Evolutionary conservation across 2,797 vertebrate genomes (phyloP), one percentile per base, ranked within the genome.

Genomic region (Ceryle rudis): DNA sequence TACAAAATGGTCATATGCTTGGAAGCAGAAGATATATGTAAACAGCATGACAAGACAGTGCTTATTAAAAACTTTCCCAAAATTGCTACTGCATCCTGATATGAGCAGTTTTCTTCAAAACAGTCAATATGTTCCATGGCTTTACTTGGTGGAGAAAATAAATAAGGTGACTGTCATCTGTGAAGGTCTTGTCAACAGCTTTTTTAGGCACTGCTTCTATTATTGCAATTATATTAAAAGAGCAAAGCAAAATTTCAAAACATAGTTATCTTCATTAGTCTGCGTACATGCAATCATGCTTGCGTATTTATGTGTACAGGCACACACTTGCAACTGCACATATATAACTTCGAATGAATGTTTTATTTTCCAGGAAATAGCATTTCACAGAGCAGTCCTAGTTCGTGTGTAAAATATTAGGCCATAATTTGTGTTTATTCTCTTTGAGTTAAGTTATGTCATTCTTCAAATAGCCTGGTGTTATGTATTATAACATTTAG

Each of bases 361-460:
- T 37, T 93, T 64, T 49, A 23, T 86, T 46, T 65, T 91, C 44
- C 74, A 42, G 75, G 67, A 80, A 92, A 71, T 51, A 89, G 21
- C 42, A 66, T 90, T 60, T 60, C 28, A 47, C 44, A 81, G 71
- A 88, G 67, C 54, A 37, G 66, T 75, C 18, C 46, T 64, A 57
- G 74, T 89, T 97, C 74, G 61, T 46, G 26, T 60, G 58, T 33
- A 47, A 96, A 87, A 82, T 65, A 86, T 87, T 91, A 51, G 77
- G 31, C 31, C 19, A 47, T 90, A 52, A 81, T 78, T 78, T 78
- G 28, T 46, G 22, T 70, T 73, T 86, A 35, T 82, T 88, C 70
- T 77, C 57, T 66, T 52, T 52, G 20, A 44, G 12, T 33, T 73
- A 11, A 46, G 12, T 33, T 74, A 11, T 58, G 15, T 74, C 39